Evolutionary conservation across 1,140 invertebrate genomes (phyloP).

Genomic region (Cataglyphis hispanica): DNA sequence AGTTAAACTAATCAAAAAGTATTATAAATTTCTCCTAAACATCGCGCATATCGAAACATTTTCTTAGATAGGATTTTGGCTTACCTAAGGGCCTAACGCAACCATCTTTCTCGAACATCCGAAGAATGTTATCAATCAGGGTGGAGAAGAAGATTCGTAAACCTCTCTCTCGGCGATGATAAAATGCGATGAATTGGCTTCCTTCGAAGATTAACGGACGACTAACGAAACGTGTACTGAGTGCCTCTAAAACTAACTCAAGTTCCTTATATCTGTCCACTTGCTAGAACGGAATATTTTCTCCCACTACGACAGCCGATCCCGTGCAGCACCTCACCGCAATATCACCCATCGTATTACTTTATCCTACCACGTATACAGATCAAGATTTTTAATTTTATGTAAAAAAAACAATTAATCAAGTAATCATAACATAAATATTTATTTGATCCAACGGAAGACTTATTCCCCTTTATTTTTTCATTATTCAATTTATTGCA

Average conservation of each 20-base stretch:
- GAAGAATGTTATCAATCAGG: background rate
- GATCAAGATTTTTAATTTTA: background rate
- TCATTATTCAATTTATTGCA: no score
- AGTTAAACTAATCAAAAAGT: background rate
- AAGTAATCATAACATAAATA: no score
- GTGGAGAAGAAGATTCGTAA: background rate
- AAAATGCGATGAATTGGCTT: constrained; percentile 31
- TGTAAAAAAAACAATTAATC: no score
- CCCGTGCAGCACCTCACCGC: constrained; percentile 38
- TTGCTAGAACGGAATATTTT: constrained; percentile 66
- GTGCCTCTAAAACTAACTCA: constrained; percentile 63
- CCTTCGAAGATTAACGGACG: constrained; percentile 28
- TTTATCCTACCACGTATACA: background rate
- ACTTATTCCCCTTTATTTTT: no score
- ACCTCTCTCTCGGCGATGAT: background rate
- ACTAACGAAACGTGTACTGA: constrained; percentile 74
- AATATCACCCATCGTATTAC: background rate
- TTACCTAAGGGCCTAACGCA: background rate
- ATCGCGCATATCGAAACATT: background rate
- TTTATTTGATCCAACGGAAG: no score
- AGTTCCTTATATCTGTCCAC: constrained; percentile 74
- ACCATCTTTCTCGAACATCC: background rate
- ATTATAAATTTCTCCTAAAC: background rate
- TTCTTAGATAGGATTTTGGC: background rate
- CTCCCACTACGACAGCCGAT: constrained; percentile 59